phyloP scores from a whole-genome alignment of 2,113 vertebrate genomes.

The Pseudolaguvia tuberculata region DNA sequence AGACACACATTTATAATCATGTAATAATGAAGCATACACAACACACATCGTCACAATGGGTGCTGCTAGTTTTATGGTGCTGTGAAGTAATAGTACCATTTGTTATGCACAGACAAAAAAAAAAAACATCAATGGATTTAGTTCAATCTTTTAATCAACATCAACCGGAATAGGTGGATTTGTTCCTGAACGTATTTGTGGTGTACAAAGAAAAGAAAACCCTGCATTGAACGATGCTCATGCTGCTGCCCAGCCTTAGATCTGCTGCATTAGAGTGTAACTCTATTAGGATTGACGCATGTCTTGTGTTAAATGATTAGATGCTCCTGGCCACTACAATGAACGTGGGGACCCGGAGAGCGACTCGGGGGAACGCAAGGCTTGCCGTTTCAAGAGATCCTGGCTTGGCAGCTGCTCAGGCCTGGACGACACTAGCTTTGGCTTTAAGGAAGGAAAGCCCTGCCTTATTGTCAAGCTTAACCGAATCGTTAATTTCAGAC shows the following conservation, averaged over 20 bases:
- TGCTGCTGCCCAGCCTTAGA: neutral
- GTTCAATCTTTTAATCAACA: neutral
- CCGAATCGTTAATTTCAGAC: conserved; percentile 85
- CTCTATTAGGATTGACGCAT: conserved; percentile 13
- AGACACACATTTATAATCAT: neutral
- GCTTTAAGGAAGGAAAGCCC: conserved; percentile 79
- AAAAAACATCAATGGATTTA: neutral
- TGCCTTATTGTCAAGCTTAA: conserved; percentile 93
- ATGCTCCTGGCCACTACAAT: conserved; percentile 42
- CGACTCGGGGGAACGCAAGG: conserved; percentile 58
- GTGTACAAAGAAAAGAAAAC: neutral
- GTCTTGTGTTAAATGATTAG: conserved; percentile 57
- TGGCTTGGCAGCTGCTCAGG: conserved; percentile 82
- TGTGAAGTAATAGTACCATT: neutral
- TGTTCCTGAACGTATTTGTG: neutral
- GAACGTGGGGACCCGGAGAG: conserved; percentile 65
- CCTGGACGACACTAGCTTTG: conserved; percentile 56
- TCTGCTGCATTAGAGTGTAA: too few species aligned
- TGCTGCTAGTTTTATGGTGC: neutral
- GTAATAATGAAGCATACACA: too few species aligned
- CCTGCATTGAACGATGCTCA: neutral
- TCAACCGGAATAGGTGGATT: neutral
- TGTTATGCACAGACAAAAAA: neutral
- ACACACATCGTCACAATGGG: neutral
- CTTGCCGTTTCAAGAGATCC: conserved; percentile 75